Base-by-base conservation (phyloP, 1,140 invertebrate species). In the Aporrectodea caliginosa region DNA sequence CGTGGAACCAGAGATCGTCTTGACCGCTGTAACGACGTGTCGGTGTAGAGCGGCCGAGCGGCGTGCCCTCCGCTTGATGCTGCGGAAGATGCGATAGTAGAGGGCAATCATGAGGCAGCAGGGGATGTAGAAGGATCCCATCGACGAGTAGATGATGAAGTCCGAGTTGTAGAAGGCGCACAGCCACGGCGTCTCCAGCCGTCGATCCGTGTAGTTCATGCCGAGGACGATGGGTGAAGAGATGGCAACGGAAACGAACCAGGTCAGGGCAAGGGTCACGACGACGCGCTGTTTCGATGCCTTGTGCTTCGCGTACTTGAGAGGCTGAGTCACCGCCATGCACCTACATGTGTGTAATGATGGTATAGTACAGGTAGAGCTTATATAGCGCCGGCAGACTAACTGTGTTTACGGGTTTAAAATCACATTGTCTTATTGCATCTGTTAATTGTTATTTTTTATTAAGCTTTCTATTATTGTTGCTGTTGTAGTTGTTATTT, bases 61-160 rank as follows among this genome's bases (percentile, higher is more conserved):
- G 84, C 92, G 92, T 29, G 95, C 95, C 82, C 96, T 91, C 81
- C 92, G 92, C 71, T 93, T 91, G 84, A 98, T 90, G 33, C 93
- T 93, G 93, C 85, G 94, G 90, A 99, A 99, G 90, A 99, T 99
- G 90, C 93, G 95, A 90, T 95, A 98, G 88, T 99, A 99, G 34
- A 99, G 92, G 88, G 96, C 95, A 86, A 99, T 94, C 96, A 99
- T 99, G 84, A 98, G 96, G 98, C n/a, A n/a, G n/a, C n/a, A n/a
- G n/a, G n/a, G n/a, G n/a, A n/a, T n/a, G n/a, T n/a, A n/a, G n/a
- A n/a, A n/a, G n/a, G n/a, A n/a, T n/a, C n/a, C n/a, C n/a, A n/a
- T n/a, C n/a, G n/a, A n/a, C n/a, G n/a, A n/a, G 88, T 96, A 97
- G 82, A 99, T 94, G 85, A 99, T 95, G 88, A 99, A 99, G 89